Base-by-base conservation (phyloP, 2,888 invertebrate genomes). In the Lithophane leautieri region DNA sequence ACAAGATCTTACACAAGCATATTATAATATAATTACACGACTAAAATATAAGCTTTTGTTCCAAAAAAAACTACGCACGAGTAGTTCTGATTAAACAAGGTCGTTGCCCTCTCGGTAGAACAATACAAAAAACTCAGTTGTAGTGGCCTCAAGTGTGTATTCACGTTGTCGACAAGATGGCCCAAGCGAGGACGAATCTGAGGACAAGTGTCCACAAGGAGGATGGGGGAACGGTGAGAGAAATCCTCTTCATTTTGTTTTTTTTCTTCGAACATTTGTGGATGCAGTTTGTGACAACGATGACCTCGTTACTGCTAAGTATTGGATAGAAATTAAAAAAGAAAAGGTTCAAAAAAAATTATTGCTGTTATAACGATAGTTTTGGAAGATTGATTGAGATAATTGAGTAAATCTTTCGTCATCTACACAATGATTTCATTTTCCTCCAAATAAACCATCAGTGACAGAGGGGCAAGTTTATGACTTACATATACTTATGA, bases 151-250 rank as follows among this genome's bases (percentile, higher is more conserved):
- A 50, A 75, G 76, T 42, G 54, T 14, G 65, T 69, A n/a, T 47
- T 60, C 68, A 69, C 74, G 44, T 52, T 12, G 79, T 54, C 40
- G 28, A 54, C 62, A 44, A 73, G 52, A 19, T 68, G 74, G 44
- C 62, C 44, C 44, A 7, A 58, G 68, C 44, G 28, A 61, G 22
- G 54, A 74, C 7, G 42, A 25, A 4, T 44, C 52, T 25, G 58
- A 60, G 40, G 34, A 42, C 69, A 22, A 40, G 19, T 54, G 22
- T 25, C 22, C 28, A 80, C 69, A 34, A 44, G 61, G 19, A 52
- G 34, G 22, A 34, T 65, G 54, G 52, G 9, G 47, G 14, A 54
- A 42, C 25, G 40, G 63, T 47, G 16, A 2, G 22, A 42, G 56
- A 63, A 60, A 34, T 28, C 11, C 34, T 71, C 50, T 68, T 71